Evolutionary conservation across 2,888 invertebrate species (phyloP).

Genomic region (Hedya salicella): DNA sequence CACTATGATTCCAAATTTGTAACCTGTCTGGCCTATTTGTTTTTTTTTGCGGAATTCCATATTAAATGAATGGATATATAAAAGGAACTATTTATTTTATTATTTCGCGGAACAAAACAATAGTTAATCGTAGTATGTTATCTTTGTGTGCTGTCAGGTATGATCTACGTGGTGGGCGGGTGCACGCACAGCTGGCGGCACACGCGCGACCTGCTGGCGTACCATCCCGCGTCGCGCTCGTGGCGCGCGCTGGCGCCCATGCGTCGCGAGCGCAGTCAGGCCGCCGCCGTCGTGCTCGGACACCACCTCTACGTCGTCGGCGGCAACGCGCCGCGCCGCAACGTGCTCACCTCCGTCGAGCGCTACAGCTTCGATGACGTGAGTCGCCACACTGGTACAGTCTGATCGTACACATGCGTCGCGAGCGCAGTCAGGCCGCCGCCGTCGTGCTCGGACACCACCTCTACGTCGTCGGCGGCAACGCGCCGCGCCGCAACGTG

Average conservation of each 20-base stretch:
- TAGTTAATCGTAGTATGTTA: too few species aligned
- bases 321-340: constrained; percentile 92
- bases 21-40: too few species aligned
- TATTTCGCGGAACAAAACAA: too few species aligned
- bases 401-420: too few species aligned
- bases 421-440: not conserved
- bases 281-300: constrained; percentile 94
- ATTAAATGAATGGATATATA: too few species aligned
- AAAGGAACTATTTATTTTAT: too few species aligned
- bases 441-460: too few species aligned
- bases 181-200: constrained; percentile 92
- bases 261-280: constrained; percentile 93
- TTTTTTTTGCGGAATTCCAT: too few species aligned
- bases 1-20: too few species aligned
- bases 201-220: constrained; percentile 91
- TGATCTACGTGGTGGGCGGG: constrained; percentile 96
- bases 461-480: not conserved
- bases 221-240: constrained; percentile 91
- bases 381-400: constrained; percentile 51
- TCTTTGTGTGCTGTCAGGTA: constrained; percentile 74
- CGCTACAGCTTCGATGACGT: constrained; percentile 92
- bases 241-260: constrained; percentile 92
- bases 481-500: not conserved
- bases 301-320: constrained; percentile 94
- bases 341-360: constrained; percentile 93